Evolutionary conservation across 2,888 invertebrate genomes (phyloP), one percentile per base, ranked within the genome.

Genomic region (Pristionchus entomophagus): DNA sequence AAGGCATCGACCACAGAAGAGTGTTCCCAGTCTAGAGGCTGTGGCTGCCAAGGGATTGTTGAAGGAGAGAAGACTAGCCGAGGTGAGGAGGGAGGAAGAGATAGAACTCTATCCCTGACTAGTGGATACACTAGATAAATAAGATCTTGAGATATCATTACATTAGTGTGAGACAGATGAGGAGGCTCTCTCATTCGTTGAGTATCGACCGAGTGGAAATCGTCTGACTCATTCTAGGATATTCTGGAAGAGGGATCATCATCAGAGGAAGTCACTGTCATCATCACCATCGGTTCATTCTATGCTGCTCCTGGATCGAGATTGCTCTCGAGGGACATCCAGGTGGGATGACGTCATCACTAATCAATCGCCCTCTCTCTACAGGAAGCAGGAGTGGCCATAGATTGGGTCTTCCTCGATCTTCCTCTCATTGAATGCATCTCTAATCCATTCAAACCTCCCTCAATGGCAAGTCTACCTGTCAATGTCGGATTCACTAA

Each of bases 351-450:
- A 41, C 12, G 4, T 3, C 38, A 19, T 22, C 38, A 10, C 26
- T 8, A 14, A 38, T 35, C 41, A 8, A n/a, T 38, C 19, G 1
- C 12, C n/a, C 1, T 41, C 26, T 0, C 29, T 82, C 82, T 59
- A 45, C 45, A 84, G 83, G 65, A 65, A 49, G 22, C 17, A 0
- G n/a, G 45, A 17, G 49, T 84, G 17, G 22, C 4, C 0, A 84
- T 84, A 5, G 83, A 84, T 17, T 84, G 83, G 83, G 49, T 53
- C 45, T 89, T 90, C 69, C 87, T 90, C 56, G 90, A 90, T 82
- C 88, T 90, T 62, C 65, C 80, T 14, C 86, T 86, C 38, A 88
- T 88, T 12, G 81, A 86, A 19, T 91, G 90, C 81, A 88, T 88
- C 26, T 82, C 86, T 4, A 45, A 65, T 35, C 62, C 77, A 17